A percentile compares a stretch with the other conserved stretches of the same genome.
phyloP scores from a whole-genome alignment of 2,113 vertebrate species.

The Otus sunia region DNA sequence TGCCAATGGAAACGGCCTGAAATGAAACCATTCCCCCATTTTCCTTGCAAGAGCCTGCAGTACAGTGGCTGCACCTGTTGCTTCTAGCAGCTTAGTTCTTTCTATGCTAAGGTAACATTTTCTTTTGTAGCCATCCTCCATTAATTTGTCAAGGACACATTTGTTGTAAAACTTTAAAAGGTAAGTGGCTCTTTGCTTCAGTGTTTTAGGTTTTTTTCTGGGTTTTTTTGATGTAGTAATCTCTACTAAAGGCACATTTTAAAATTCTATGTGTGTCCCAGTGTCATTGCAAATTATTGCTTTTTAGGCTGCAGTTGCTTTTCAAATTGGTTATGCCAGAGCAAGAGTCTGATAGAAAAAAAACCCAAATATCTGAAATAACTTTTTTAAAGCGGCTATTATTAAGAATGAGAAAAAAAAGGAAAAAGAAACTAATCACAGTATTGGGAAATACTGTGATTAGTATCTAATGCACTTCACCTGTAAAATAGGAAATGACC shows the following conservation, averaged over 20 bases:
- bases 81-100: neutral
- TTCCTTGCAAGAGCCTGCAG: neutral
- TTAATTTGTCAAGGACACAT: conserved; percentile 11
- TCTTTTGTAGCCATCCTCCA: neutral
- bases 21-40: neutral
- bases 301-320: neutral
- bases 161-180: conserved; percentile 21
- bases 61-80: neutral
- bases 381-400: neutral
- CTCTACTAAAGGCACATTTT: neutral
- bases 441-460: neutral
- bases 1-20: neutral
- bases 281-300: neutral
- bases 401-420: neutral
- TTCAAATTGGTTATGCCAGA: neutral
- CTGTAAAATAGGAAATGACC: neutral
- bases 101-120: neutral
- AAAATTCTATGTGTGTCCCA: neutral
- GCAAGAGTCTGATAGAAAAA: neutral
- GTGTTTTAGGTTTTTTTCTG: neutral
- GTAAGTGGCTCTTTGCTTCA: neutral
- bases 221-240: neutral
- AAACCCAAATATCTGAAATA: neutral
- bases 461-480: neutral
- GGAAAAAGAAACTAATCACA: neutral